A percentile compares a stretch with the other conserved stretches of the same genome.
These are phyloP conservation scores for Thamnophis sirtalis DNA, from an alignment of 2,113 vertebrate species.

Conservation along the genomic window DNA sequence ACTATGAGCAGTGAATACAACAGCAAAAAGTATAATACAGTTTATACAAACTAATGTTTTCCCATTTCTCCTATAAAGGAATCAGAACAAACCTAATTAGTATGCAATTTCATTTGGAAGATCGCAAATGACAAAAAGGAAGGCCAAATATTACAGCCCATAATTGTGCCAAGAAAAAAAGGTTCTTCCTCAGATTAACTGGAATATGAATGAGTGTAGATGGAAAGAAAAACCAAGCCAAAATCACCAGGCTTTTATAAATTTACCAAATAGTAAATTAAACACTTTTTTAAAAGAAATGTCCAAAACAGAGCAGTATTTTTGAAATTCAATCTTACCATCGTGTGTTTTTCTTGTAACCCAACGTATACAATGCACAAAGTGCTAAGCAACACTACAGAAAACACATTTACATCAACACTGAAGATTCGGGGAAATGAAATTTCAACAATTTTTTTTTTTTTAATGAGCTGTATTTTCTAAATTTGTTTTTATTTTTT, in stretches of 20 bases:
- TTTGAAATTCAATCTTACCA: constrained; percentile 62
- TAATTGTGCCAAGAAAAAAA: constrained; percentile 69
- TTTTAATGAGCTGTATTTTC: constrained; percentile 83
- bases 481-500: constrained; percentile 79
- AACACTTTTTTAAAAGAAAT: constrained; percentile 67
- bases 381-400: constrained; percentile 79
- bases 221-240: constrained; percentile 77
- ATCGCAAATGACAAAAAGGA: constrained; percentile 75
- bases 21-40: constrained; percentile 94
- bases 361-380: constrained; percentile 74
- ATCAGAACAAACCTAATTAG: constrained; percentile 73
- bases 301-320: constrained; percentile 68
- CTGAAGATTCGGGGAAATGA: constrained; percentile 86
- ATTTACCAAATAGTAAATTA: constrained; percentile 69
- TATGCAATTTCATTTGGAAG: constrained; percentile 76
- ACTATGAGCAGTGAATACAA: constrained; percentile 95
- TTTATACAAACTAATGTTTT: constrained; percentile 96
- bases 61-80: constrained; percentile 78
- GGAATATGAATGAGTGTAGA: constrained; percentile 58
- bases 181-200: constrained; percentile 61
- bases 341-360: constrained; percentile 62
- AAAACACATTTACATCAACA: constrained; percentile 87
- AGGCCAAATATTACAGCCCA: constrained; percentile 61
- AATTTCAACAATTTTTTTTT: constrained; percentile 78
- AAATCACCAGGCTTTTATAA: constrained; percentile 64